Evolutionary conservation across 2,888 invertebrate species (phyloP).

Genomic region (Lasioglossum calceatum): DNA sequence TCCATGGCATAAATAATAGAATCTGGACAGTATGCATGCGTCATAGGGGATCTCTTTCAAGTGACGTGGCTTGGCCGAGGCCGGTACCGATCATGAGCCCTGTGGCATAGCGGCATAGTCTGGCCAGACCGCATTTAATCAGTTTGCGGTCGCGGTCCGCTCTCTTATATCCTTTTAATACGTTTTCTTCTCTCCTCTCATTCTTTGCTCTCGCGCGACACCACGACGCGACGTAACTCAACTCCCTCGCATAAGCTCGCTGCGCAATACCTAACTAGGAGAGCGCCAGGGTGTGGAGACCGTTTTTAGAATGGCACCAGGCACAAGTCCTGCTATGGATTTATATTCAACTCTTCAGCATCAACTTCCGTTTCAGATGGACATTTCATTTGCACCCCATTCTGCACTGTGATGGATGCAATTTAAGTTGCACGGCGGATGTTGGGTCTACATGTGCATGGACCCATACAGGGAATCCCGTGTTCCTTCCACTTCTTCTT

Average conservation of each 20-base stretch:
- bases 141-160: conserved; percentile 80
- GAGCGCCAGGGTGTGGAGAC: neutral
- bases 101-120: conserved; percentile 51
- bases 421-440: neutral
- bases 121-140: conserved; percentile 82
- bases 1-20: conserved; percentile 9
- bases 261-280: conserved; percentile 52
- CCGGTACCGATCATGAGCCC: conserved; percentile 40
- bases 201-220: conserved; percentile 66
- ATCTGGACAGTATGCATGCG: conserved; percentile 32
- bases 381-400: neutral
- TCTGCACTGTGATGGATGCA: neutral
- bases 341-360: neutral
- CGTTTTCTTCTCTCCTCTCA: conserved; percentile 65
- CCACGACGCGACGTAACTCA: conserved; percentile 73
- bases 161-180: conserved; percentile 76
- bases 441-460: neutral
- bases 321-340: neutral
- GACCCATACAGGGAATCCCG: too few relatives aligned
- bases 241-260: conserved; percentile 68
- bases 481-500: too few relatives aligned
- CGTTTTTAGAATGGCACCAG: conserved; percentile 12
- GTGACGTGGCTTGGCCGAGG: conserved; percentile 50
- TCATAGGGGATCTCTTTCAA: conserved; percentile 51
- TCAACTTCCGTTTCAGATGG: neutral